Evolutionary conservation across 2,888 invertebrate genomes (phyloP), one percentile per base, ranked within the genome.

Genomic region (Cataglyphis albicans): DNA sequence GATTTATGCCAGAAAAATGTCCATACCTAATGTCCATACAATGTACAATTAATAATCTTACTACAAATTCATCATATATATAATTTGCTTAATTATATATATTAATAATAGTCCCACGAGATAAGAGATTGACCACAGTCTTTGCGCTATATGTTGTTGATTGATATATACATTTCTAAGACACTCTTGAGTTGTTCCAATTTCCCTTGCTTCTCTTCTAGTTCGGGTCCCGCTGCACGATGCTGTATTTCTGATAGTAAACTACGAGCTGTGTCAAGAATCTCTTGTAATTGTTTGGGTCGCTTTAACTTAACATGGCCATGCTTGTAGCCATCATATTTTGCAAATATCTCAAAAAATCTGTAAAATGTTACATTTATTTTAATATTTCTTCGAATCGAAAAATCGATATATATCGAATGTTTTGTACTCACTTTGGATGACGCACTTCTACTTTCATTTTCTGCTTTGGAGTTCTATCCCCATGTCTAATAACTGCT

Each of bases 391-490:
- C 25, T n/a, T 0, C 29, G 2, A 18, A 48, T 48, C 9, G 52
- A 9, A 41, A 10, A 52, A 38, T 3, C 18, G 6, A 25, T 21
- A 9, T 12, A 55, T 15, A n/a, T 18, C 15, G 29, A 0, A 41
- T 64, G 12, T 64, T 63, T 12, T 25, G 44, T 84, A 94, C 95
- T 94, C 95, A 98, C 98, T 98, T 98, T 3, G 97, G 98, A 96
- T 99, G 99, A 74, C 99, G 96, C 18, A 99, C 99, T 96, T 99
- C 99, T 89, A 99, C 99, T 95, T 99, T 99, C 99, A 99, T 99
- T 95, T 99, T 99, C 95, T 99, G 99, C 94, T 99, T 99, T 0
- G 99, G 99, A 18, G 99, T 99, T 88, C 99, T 96, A 95, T 99
- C 99, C 0, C 99, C 99, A 93, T 99, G 99, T 83, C 99, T 95